These are phyloP conservation scores for Acrocyrtus sp. DNA, from an alignment of 2,888 invertebrate species.

Conservation along the genomic window DNA sequence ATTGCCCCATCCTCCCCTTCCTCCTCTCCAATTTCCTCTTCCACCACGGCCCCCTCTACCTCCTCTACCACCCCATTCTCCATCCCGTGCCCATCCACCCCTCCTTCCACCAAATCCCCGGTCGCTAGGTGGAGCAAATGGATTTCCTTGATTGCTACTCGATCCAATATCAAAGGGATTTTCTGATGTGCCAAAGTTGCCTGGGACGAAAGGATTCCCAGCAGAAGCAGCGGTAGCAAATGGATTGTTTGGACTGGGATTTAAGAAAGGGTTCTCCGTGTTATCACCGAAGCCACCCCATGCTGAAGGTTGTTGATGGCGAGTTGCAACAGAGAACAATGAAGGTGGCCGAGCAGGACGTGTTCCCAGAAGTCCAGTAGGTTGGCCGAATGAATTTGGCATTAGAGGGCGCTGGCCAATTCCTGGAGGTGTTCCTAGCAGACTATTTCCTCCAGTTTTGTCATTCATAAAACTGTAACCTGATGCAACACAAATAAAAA, in stretches of 20 bases:
- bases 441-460: conserved; percentile 14
- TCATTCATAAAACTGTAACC: conserved; percentile 36
- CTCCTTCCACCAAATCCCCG: conserved; percentile 31
- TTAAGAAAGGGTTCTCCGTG: conserved; percentile 59
- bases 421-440: conserved; percentile 32
- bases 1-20: conserved; percentile 25
- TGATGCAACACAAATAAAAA: not conserved
- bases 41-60: conserved; percentile 30
- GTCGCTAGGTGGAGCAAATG: conserved; percentile 20
- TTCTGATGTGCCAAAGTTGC: conserved; percentile 29
- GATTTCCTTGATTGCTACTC: conserved; percentile 24
- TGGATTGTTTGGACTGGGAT: conserved; percentile 59
- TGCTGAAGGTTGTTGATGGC: not conserved
- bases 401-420: conserved; percentile 15
- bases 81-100: conserved; percentile 29
- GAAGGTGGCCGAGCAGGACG: conserved; percentile 6
- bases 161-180: conserved; percentile 62
- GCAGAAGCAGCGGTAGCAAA: conserved; percentile 44
- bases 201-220: conserved; percentile 58
- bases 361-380: conserved; percentile 19
- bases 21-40: conserved; percentile 14
- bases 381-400: conserved; percentile 20
- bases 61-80: conserved; percentile 19
- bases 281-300: conserved; percentile 33
- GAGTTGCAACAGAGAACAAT: conserved; percentile 1